phyloP scores from a whole-genome alignment of 2,888 invertebrate genomes.

The Cremastinae sp. region DNA sequence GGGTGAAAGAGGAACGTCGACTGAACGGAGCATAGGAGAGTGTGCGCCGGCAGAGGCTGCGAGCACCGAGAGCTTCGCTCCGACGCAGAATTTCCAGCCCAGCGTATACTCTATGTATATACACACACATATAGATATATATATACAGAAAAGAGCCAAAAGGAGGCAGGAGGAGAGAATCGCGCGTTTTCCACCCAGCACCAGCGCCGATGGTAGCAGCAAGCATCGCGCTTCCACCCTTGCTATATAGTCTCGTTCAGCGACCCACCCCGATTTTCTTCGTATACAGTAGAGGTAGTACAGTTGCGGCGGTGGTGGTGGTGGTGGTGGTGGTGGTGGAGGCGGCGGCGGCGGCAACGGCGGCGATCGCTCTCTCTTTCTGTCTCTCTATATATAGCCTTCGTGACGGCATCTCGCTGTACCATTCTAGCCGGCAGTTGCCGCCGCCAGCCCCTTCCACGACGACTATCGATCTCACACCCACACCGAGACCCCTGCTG shows the following conservation, averaged over 20 bases:
- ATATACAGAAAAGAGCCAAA: slow-evolving; percentile 18
- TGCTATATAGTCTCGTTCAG: slow-evolving; percentile 47
- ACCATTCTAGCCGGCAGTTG: slow-evolving; percentile 53
- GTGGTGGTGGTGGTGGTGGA: slow-evolving; percentile 25
- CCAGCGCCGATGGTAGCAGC: slow-evolving; percentile 25
- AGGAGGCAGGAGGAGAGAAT: slow-evolving; percentile 20
- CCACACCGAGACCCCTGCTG: no score
- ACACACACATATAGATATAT: no score
- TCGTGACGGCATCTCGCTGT: slow-evolving; percentile 50
- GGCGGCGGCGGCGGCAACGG: no score
- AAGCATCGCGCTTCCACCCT: slow-evolving; percentile 53
- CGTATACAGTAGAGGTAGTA: slow-evolving; percentile 54
- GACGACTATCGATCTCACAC: slow-evolving; percentile 58
- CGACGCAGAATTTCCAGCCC: slow-evolving; percentile 67
- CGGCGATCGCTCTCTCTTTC: not conserved
- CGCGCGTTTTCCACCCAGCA: slow-evolving; percentile 52
- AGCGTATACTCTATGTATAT: no score
- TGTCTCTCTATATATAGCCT: slow-evolving; percentile 41
- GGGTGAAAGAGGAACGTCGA: slow-evolving; percentile 59
- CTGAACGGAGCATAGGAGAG: slow-evolving; percentile 65
- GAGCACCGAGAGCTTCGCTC: slow-evolving; percentile 67
- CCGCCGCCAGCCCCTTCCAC: slow-evolving; percentile 52
- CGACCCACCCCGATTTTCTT: slow-evolving; percentile 60
- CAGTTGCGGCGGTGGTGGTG: slow-evolving; percentile 60
- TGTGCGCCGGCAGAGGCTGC: slow-evolving; percentile 68